phyloP scores from a whole-genome alignment of 1,140 invertebrate species.

The Macrocentrus cingulum region DNA sequence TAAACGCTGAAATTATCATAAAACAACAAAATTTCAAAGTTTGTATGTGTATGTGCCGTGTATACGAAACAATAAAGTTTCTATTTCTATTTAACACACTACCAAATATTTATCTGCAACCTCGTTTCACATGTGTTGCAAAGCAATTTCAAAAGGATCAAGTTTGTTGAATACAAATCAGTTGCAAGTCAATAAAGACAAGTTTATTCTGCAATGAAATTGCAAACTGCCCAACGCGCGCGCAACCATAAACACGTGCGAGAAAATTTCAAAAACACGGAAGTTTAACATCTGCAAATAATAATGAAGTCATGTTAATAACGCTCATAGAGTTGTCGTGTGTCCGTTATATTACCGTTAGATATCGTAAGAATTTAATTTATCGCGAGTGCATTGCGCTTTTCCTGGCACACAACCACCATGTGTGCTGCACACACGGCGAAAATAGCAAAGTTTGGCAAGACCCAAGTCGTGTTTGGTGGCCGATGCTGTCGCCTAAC shows the following conservation, averaged over 20 bases:
- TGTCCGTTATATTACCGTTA: background rate
- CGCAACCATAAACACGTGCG: background rate
- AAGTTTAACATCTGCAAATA: background rate
- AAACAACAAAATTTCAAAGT: too few relatives aligned
- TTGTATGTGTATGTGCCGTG: too few relatives aligned
- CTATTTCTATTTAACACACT: too few relatives aligned
- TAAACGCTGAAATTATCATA: too few relatives aligned
- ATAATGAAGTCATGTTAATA: background rate
- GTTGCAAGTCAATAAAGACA: background rate
- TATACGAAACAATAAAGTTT: too few relatives aligned
- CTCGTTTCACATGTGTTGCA: background rate
- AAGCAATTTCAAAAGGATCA: background rate
- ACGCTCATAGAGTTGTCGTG: background rate
- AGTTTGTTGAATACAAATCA: background rate
- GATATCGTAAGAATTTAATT: slow-evolving; percentile 29
- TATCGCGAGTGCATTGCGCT: slow-evolving; percentile 37
- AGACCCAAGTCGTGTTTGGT: slow-evolving; percentile 13
- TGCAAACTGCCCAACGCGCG: background rate
- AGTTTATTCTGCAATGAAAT: background rate
- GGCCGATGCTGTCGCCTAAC: slow-evolving; percentile 2
- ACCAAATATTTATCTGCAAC: background rate
- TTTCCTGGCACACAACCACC: slow-evolving; percentile 36
- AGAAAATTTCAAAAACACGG: background rate
- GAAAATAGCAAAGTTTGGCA: slow-evolving; percentile 34
- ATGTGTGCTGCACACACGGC: slow-evolving; percentile 16